Evolutionary conservation across 2,113 vertebrate genomes (phyloP).

Genomic region (Podocnemis expansa): DNA sequence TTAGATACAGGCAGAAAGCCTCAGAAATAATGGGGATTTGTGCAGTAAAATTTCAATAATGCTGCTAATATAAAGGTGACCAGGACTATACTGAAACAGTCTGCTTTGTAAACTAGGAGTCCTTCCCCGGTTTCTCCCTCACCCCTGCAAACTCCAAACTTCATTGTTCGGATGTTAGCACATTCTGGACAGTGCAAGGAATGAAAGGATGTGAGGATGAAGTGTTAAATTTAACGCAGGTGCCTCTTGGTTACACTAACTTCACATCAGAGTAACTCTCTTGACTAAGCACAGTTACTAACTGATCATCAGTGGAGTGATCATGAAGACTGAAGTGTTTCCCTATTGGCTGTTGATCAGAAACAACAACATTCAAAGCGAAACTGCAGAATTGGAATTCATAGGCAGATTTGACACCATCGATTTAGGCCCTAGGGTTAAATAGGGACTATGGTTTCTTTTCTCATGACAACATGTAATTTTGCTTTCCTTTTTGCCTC

Average conservation of each 20-base stretch:
- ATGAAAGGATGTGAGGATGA: not conserved
- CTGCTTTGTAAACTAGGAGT: not conserved
- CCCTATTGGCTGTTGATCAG: no score
- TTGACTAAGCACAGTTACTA: no score
- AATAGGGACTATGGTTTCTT: no score
- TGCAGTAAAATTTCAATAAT: not conserved
- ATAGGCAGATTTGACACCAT: no score
- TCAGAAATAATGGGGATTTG: constrained; percentile 29
- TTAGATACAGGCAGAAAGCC: constrained; percentile 4
- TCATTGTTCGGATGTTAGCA: not conserved
- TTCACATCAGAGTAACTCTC: not conserved
- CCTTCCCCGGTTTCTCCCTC: no score
- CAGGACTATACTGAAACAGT: not conserved
- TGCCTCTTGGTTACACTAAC: not conserved
- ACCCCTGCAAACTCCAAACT: not conserved
- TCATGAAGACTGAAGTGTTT: no score
- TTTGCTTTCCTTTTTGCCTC: no score
- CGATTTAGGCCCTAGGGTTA: no score
- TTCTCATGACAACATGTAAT: no score
- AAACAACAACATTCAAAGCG: no score
- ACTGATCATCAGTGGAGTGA: no score
- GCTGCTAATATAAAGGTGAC: not conserved
- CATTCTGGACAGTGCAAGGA: accelerated
- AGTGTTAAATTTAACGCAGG: not conserved
- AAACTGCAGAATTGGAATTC: no score